A percentile compares a stretch with the other conserved stretches of the same genome.
Evolutionary conservation across 2,797 vertebrate species (phyloP).

Genomic region (Argya squamiceps): DNA sequence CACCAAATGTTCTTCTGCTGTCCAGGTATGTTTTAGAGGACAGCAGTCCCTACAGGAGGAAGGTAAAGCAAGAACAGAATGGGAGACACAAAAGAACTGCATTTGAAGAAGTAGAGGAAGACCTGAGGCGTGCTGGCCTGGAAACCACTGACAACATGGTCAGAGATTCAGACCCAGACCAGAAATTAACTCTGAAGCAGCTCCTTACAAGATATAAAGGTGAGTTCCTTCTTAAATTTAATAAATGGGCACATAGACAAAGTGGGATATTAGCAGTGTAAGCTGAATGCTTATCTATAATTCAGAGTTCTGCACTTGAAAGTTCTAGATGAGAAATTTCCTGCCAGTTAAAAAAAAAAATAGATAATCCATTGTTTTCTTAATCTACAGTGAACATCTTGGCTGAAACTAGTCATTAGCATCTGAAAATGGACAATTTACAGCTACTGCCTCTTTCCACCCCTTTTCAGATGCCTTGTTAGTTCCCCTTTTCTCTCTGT

Average conservation of each 20-base stretch:
- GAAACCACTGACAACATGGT: conserved; percentile 75
- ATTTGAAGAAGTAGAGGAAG: conserved; percentile 86
- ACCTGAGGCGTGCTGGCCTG: conserved; percentile 82
- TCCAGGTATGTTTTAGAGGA: conserved; percentile 90
- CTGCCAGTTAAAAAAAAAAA: not conserved
- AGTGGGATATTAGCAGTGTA: fast-evolving
- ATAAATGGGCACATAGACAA: not conserved
- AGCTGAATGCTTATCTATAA: not conserved
- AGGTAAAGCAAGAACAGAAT: conserved; percentile 79
- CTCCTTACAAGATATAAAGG: conserved; percentile 88
- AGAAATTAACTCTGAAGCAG: conserved; percentile 89
- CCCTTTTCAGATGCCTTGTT: not conserved
- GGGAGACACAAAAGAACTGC: conserved; percentile 74
- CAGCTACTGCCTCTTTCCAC: not conserved
- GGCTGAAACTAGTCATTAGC: not conserved
- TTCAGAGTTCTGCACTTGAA: not conserved
- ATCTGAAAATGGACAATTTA: not conserved
- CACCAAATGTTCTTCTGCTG: not conserved
- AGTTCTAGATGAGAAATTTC: not conserved
- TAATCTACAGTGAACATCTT: not conserved
- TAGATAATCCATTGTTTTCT: not conserved
- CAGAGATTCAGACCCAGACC: conserved; percentile 90
- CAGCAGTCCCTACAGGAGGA: conserved; percentile 88
- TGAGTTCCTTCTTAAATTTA: conserved; percentile 32
- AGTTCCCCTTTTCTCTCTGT: not conserved